Conservation (phyloP, 1,140 invertebrate species). For the Drosophila repletoides region DNA sequence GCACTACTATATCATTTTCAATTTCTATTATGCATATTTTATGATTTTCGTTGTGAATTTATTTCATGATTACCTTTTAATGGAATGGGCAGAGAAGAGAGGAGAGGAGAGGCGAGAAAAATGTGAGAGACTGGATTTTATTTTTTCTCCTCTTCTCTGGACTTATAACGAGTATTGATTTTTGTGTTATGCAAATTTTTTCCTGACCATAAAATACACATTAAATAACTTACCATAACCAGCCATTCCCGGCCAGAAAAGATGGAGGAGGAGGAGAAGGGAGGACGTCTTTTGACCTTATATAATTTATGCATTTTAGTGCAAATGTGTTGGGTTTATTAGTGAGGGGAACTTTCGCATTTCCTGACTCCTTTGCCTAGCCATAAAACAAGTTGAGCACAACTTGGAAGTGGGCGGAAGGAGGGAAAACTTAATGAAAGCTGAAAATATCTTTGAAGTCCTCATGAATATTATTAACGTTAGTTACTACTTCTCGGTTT, state of each 20-base stretch:
- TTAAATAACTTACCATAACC: constrained; percentile 1
- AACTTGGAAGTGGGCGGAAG: background rate
- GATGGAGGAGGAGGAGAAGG: too few relatives aligned
- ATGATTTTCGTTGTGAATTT: background rate
- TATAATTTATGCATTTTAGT: constrained; percentile 25
- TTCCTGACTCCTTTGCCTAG: background rate
- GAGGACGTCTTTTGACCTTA: background rate
- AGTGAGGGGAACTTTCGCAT: background rate
- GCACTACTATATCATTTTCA: constrained; percentile 4
- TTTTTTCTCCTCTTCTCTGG: background rate
- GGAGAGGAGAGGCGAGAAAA: background rate
- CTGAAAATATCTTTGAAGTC: too few relatives aligned
- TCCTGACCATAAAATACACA: background rate
- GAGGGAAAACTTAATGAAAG: too few relatives aligned
- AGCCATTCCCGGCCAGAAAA: too few relatives aligned
- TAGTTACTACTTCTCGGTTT: too few relatives aligned
- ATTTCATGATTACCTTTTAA: background rate
- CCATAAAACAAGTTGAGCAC: too few relatives aligned
- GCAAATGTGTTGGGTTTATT: constrained; percentile 19
- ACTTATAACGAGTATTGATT: constrained; percentile 15
- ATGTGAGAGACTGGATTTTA: too few relatives aligned
- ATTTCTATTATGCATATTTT: constrained; percentile 7
- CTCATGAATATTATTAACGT: too few relatives aligned
- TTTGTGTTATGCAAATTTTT: constrained; percentile 10
- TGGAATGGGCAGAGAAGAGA: too few relatives aligned